A percentile compares a stretch with the other conserved stretches of the same genome.
These are phyloP conservation scores for Cyanoderma ruficeps DNA, from an alignment of 2,113 vertebrate species.

Conservation along the genomic window DNA sequence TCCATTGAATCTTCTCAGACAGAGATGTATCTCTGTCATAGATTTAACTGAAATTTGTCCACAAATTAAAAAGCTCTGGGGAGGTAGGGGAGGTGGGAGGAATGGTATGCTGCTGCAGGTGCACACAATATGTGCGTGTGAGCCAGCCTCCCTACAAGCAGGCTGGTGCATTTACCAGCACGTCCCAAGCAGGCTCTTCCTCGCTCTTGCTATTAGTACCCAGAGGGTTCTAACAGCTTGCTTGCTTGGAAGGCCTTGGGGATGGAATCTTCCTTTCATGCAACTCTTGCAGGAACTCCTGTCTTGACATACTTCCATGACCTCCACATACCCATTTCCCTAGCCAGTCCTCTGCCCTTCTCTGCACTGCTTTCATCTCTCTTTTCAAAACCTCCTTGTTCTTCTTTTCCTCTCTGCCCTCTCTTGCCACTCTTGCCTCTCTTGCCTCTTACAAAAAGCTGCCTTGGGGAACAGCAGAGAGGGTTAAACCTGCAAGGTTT, in stretches of 20 bases:
- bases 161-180: background rate
- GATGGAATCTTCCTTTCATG: background rate
- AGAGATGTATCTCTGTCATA: background rate
- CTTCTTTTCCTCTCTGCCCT: background rate
- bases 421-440: background rate
- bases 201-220: background rate
- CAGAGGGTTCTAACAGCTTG: background rate
- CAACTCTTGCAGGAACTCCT: background rate
- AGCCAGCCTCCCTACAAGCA: background rate
- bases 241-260: background rate
- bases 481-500: background rate
- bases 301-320: background rate
- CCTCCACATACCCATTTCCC: background rate
- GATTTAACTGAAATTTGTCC: background rate
- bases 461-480: background rate
- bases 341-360: background rate
- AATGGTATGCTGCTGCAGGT: background rate
- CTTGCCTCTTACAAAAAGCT: background rate
- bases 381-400: background rate
- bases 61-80: background rate
- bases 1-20: background rate
- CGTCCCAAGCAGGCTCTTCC: background rate
- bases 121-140: fast-evolving
- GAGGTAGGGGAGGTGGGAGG: background rate
- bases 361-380: background rate